phyloP scores from a whole-genome alignment of 1,140 invertebrate genomes.

The Procambarus clarkii region DNA sequence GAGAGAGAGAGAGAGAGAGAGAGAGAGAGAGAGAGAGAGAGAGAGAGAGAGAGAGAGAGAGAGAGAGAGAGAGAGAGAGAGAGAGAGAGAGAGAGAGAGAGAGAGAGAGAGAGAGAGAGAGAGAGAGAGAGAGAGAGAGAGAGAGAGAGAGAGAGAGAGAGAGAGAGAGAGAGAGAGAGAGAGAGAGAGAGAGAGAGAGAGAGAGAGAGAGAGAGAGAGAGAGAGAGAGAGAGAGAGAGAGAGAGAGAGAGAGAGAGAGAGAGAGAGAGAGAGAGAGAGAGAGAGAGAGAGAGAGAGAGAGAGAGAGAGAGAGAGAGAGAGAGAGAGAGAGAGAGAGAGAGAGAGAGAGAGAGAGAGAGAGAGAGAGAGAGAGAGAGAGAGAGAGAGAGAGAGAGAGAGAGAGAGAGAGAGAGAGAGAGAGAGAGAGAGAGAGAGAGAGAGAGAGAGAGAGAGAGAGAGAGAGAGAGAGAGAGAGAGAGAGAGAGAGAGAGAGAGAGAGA shows the following conservation, averaged over 20 bases:
- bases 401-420: background rate
- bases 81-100: background rate
- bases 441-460: background rate
- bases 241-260: background rate
- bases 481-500: too few relatives aligned
- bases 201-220: background rate
- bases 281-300: background rate
- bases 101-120: too few relatives aligned
- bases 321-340: too few relatives aligned
- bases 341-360: background rate
- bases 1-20: too few relatives aligned
- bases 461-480: background rate
- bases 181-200: background rate
- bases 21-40: background rate
- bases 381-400: background rate
- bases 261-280: too few relatives aligned
- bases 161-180: background rate
- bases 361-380: background rate
- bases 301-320: too few relatives aligned
- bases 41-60: too few relatives aligned
- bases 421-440: background rate
- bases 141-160: too few relatives aligned
- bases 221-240: background rate
- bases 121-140: too few relatives aligned
- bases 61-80: too few relatives aligned